Evolutionary conservation across 2,113 vertebrate species (phyloP), one percentile per base, ranked within the genome.

Genomic region (Neogobius melanostomus): DNA sequence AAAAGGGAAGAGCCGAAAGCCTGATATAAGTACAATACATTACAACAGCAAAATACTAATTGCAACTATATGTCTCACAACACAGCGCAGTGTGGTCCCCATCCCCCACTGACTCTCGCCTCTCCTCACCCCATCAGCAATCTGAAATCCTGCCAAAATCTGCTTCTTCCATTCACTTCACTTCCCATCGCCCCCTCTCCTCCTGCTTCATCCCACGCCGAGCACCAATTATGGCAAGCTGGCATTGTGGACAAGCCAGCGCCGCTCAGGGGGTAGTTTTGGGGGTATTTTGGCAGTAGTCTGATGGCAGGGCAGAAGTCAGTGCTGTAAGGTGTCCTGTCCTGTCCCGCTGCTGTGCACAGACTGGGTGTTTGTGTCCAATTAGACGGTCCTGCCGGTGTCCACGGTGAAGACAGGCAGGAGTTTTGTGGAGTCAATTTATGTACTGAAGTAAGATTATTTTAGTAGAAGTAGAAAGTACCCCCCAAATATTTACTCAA

Each of bases 141-240:
- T 81, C 77, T 85, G 87, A 88, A 84, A 78, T 73, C 70, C 81
- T 81, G 89, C 88, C 87, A 89, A 88, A 85, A 76, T 68, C 48
- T 75, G 77, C 71, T 84, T 77, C 60, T 82, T 86, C 79, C 77
- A 81, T 86, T 82, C 59, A 64, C 69, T 83, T 76, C 79, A 59
- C 68, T 48, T 73, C 49, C 75, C 66, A 54, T 14, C 54, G 49
- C 63, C 67, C 70, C n/a, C 71, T 80, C 7, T 5, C 62, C 66
- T 68, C 63, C 71, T 74, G 65, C 61, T 63, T 71, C 66, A 68
- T 84, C 67, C 76, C 76, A 64, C 79, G 56, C 71, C 74, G 63
- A 85, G 59, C 74, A 43, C 86, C 84, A 90, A 90, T 90, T 88
- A 90, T 85, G 82, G 86, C 64, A 78, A 89, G 81, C 81, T 82